phyloP scores from a whole-genome alignment of 2,113 vertebrate genomes.

The Rhipidura dahli region DNA sequence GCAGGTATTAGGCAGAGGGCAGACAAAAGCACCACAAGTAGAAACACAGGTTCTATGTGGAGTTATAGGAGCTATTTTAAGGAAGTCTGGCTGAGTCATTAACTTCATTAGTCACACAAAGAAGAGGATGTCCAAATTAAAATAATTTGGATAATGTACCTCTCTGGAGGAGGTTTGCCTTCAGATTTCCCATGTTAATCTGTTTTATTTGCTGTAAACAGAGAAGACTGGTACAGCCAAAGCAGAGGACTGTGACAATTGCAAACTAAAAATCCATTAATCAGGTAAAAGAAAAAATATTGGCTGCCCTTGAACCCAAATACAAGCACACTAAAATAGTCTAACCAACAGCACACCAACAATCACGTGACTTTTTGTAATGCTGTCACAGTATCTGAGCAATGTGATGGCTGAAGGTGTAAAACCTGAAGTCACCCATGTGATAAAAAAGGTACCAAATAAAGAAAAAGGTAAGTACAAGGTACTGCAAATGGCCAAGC shows the following conservation, averaged over 20 bases:
- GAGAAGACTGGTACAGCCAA: background rate
- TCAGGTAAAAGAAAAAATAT: background rate
- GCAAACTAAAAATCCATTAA: background rate
- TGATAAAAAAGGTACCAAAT: background rate
- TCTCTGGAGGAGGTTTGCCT: background rate
- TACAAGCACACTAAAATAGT: background rate
- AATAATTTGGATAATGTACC: background rate
- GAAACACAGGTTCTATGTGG: background rate
- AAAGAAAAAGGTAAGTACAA: background rate
- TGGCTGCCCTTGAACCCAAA: background rate
- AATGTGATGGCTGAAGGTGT: background rate
- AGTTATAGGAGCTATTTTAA: background rate
- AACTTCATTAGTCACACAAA: background rate
- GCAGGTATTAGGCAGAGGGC: background rate
- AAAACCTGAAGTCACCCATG: background rate
- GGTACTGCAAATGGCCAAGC: background rate
- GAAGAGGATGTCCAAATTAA: background rate
- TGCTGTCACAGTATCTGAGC: background rate
- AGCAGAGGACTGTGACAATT: background rate
- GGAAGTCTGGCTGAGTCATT: background rate
- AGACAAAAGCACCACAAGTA: background rate
- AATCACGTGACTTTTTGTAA: accelerated
- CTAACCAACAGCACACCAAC: background rate
- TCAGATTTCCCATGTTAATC: background rate
- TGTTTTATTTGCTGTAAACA: background rate